Conservation (phyloP, 2,888 invertebrate genomes). For the Adineta ricciae region DNA sequence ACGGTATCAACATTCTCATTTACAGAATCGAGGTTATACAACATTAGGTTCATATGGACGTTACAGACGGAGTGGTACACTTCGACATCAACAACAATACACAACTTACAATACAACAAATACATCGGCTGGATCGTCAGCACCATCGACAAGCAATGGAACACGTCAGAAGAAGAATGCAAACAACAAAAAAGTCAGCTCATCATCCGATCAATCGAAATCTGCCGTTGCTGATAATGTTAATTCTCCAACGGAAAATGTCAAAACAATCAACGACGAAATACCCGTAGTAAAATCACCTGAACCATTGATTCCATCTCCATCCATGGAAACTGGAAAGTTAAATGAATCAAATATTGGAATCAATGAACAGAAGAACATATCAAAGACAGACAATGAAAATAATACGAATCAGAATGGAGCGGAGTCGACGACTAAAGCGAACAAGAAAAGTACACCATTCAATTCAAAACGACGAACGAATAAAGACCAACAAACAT, state of each 20-base stretch:
- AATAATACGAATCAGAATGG: background rate
- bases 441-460: background rate
- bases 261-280: background rate
- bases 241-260: background rate
- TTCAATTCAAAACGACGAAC: background rate
- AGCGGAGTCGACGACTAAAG: background rate
- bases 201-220: background rate
- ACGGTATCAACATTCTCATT: background rate
- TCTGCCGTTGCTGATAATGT: background rate
- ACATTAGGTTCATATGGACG: background rate
- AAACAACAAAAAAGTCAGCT: background rate
- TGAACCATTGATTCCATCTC: background rate
- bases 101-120: background rate
- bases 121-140: background rate
- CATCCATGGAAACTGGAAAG: background rate
- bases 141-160: background rate
- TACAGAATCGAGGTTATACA: background rate
- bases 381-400: background rate
- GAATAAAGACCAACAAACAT: constrained; percentile 1
- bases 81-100: constrained; percentile 11
- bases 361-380: background rate
- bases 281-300: background rate
- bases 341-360: background rate
- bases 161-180: background rate
- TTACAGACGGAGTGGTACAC: background rate